Conservation (phyloP, 2,888 invertebrate genomes). For the Chalcosyrphus nemorum region DNA sequence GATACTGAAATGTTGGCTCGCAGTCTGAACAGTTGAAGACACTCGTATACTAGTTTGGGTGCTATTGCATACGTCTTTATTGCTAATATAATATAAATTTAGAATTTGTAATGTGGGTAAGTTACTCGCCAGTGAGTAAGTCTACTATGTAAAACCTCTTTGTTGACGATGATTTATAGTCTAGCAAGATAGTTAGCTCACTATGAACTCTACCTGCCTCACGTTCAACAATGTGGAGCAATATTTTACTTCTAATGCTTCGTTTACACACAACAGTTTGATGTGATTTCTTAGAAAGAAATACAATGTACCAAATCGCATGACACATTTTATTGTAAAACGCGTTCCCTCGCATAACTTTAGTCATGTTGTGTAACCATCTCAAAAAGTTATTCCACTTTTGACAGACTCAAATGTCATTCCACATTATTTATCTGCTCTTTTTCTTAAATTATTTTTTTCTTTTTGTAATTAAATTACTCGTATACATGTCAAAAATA, state of each 20-base stretch:
- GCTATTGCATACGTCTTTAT: no score
- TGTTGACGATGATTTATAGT: no score
- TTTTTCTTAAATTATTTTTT: conserved; percentile 8
- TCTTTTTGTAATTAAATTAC: conserved; percentile 42
- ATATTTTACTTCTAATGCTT: background rate
- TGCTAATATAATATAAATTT: no score
- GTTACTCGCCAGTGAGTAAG: no score
- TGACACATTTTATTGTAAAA: background rate
- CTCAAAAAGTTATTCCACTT: conserved; percentile 33
- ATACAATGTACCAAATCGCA: background rate
- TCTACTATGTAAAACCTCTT: no score
- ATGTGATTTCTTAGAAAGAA: background rate
- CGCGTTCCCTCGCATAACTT: conserved; percentile 13
- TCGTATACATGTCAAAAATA: conserved; percentile 44
- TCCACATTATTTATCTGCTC: conserved; percentile 46
- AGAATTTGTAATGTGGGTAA: no score
- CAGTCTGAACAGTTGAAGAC: no score
- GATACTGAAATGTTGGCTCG: no score
- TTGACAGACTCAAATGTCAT: conserved; percentile 56
- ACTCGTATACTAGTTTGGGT: no score
- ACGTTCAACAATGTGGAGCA: background rate
- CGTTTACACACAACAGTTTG: background rate
- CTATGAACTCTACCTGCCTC: background rate
- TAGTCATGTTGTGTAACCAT: conserved; percentile 15
- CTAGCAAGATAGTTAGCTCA: no score